A percentile compares a stretch with the other conserved stretches of the same genome.
Evolutionary conservation across 2,797 vertebrate genomes (phyloP).

Genomic region (Salmo trutta): DNA sequence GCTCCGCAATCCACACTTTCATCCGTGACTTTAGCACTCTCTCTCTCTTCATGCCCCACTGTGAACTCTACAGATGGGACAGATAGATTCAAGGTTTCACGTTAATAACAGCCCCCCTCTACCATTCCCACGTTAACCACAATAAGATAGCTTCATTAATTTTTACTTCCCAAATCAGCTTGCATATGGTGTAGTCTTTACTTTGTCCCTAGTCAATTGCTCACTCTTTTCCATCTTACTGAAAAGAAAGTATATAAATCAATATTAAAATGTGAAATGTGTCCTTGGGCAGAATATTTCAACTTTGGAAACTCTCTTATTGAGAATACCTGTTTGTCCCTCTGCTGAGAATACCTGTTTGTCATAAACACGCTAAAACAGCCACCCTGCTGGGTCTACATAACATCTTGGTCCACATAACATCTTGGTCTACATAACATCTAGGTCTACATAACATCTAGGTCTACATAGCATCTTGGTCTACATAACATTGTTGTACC

Average conservation of each 20-base stretch:
- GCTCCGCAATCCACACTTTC: constrained; percentile 47
- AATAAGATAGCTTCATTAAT: constrained; percentile 27
- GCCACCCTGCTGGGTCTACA: neutral
- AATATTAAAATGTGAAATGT: constrained; percentile 6
- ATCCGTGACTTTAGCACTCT: constrained; percentile 36
- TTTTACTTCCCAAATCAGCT: constrained; percentile 16
- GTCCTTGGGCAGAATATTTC: neutral
- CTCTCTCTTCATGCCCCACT: constrained; percentile 27
- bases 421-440: too few species aligned
- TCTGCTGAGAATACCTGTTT: constrained; percentile 1
- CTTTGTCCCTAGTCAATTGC: constrained; percentile 15
- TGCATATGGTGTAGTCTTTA: constrained; percentile 5
- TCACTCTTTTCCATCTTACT: constrained; percentile 10
- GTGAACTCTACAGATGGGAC: constrained; percentile 38
- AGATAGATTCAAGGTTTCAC: constrained; percentile 43
- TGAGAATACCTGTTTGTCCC: neutral
- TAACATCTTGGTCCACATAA: too few species aligned
- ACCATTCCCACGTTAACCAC: constrained; percentile 19
- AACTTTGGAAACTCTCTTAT: neutral
- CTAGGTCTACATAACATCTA: too few species aligned
- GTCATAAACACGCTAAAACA: neutral
- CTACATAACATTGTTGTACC: too few species aligned
- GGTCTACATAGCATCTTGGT: too few species aligned
- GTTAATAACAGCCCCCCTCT: constrained; percentile 28
- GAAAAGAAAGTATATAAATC: constrained; percentile 24